Evolutionary conservation across 2,113 vertebrate species (phyloP).

Genomic region (Cranoglanis bouderius): DNA sequence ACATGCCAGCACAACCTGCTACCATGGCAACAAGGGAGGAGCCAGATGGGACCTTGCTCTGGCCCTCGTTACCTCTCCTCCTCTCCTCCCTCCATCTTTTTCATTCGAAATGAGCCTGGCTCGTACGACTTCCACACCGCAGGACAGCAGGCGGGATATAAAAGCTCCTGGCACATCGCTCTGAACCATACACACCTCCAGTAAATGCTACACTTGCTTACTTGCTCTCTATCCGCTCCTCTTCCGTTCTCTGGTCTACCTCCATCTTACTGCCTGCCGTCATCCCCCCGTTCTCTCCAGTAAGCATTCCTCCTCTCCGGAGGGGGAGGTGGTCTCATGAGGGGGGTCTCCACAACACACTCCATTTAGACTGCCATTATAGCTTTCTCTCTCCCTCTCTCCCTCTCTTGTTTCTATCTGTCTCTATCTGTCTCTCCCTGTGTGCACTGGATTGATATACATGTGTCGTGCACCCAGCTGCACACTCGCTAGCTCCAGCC

Average conservation of each 20-base stretch:
- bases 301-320: constrained; percentile 56
- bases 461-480: constrained; percentile 46
- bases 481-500: constrained; percentile 40
- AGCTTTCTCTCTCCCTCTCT: constrained; percentile 32
- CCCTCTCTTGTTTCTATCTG: constrained; percentile 16
- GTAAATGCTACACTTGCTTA: constrained; percentile 27
- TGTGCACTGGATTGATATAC: constrained; percentile 48
- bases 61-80: constrained; percentile 48
- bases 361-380: constrained; percentile 63
- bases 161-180: constrained; percentile 44
- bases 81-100: constrained; percentile 52
- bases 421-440: constrained; percentile 28
- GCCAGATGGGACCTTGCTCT: constrained; percentile 63
- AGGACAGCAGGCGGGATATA: constrained; percentile 48
- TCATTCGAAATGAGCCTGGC: constrained; percentile 41
- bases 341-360: constrained; percentile 60
- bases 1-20: constrained; percentile 76
- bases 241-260: background rate
- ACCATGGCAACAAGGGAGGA: constrained; percentile 76
- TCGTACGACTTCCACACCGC: constrained; percentile 39
- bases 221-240: constrained; percentile 26
- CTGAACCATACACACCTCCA: constrained; percentile 39
- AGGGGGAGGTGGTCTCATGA: constrained; percentile 54
- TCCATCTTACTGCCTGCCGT: constrained; percentile 36
- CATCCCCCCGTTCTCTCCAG: constrained; percentile 39